These are phyloP conservation scores for Neoaliturus tenellus DNA, from an alignment of 2,888 invertebrate species.

Conservation along the genomic window DNA sequence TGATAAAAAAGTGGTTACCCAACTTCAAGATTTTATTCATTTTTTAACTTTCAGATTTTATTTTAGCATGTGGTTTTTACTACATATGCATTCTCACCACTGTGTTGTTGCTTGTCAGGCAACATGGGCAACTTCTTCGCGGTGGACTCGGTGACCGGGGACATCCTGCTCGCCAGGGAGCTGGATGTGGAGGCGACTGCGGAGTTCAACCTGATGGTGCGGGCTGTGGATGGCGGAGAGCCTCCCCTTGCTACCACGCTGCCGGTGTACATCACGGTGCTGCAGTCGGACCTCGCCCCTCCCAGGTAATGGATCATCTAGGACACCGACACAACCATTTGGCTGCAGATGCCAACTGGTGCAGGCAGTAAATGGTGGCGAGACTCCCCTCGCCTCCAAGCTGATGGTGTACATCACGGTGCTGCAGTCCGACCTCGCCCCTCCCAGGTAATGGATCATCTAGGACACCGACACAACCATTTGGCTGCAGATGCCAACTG, in stretches of 20 bases:
- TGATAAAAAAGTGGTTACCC: no score
- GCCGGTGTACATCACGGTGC: slow-evolving; percentile 90
- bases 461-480: no score
- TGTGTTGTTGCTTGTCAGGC: slow-evolving; percentile 74
- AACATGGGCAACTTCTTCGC: slow-evolving; percentile 92
- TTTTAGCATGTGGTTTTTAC: no score
- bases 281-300: slow-evolving; percentile 91
- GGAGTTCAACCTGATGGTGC: slow-evolving; percentile 89
- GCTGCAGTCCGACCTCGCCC: slow-evolving; percentile 91
- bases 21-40: no score
- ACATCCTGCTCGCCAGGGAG: slow-evolving; percentile 82
- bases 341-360: slow-evolving; percentile 89
- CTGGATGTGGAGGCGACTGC: slow-evolving; percentile 82
- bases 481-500: slow-evolving; percentile 87
- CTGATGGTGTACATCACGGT: slow-evolving; percentile 91
- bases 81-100: no score
- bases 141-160: slow-evolving; percentile 87
- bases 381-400: slow-evolving; percentile 82
- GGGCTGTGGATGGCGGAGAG: slow-evolving; percentile 88
- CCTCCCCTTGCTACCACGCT: slow-evolving; percentile 84
- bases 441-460: slow-evolving; percentile 86
- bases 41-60: no score
- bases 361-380: slow-evolving; percentile 88
- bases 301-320: no score
- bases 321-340: no score